A percentile compares a stretch with the other conserved stretches of the same genome.
These are phyloP conservation scores for Mythimna impura DNA, from an alignment of 2,888 invertebrate genomes.

Conservation along the genomic window DNA sequence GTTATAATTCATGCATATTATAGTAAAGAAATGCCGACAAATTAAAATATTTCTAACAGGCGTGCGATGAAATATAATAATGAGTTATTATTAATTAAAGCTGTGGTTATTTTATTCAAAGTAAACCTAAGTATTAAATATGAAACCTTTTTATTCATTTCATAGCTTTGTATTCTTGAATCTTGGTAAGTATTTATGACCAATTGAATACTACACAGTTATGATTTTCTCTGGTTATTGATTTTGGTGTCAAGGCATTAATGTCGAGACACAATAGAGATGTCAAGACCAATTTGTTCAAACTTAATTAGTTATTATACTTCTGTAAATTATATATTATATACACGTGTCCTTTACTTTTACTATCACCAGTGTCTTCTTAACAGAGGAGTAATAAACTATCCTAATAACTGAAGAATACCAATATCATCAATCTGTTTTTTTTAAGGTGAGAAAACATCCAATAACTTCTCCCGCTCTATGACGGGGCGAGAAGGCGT, in stretches of 20 bases:
- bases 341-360: background rate
- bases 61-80: too few relatives aligned
- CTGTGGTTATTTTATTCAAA: background rate
- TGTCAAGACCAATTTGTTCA: conserved; percentile 30
- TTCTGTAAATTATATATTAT: conserved; percentile 1
- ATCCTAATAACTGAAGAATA: background rate
- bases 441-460: too few relatives aligned
- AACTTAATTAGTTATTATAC: conserved; percentile 8
- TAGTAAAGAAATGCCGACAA: too few relatives aligned
- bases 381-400: background rate
- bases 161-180: background rate
- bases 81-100: background rate
- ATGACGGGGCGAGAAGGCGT: too few relatives aligned
- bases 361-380: background rate
- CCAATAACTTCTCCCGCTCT: too few relatives aligned
- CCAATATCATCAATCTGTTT: background rate
- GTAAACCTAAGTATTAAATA: too few relatives aligned
- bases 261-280: conserved; percentile 40
- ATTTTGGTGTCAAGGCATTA: conserved; percentile 67
- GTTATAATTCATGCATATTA: too few relatives aligned
- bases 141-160: background rate
- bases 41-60: too few relatives aligned
- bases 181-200: conserved; percentile 3
- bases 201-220: conserved; percentile 20
- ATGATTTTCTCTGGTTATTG: conserved; percentile 47